Conservation (phyloP, 1,140 invertebrate species). For the Ganaspis sp. region DNA sequence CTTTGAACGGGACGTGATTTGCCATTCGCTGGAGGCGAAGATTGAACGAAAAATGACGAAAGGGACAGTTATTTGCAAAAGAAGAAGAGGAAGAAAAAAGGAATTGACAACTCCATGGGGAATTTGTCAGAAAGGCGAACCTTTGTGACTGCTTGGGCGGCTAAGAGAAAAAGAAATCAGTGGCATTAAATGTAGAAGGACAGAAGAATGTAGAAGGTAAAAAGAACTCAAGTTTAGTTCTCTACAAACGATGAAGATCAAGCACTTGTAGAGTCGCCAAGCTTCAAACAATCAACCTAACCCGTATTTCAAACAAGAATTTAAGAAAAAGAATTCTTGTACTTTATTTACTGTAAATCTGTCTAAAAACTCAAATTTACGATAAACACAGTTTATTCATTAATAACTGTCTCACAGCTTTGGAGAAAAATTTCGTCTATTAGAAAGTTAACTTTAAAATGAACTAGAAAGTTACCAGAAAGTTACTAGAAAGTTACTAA, state of each 20-base stretch:
- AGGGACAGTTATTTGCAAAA: constrained; percentile 25
- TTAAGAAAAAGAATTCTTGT: not conserved
- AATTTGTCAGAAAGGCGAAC: constrained; percentile 18
- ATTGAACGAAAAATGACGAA: constrained; percentile 15
- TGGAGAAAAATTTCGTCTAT: no score
- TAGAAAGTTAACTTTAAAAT: no score
- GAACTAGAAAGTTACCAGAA: no score
- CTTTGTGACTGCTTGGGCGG: constrained; percentile 19
- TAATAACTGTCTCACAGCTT: no score
- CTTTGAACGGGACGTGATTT: constrained; percentile 28
- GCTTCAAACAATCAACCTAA: not conserved
- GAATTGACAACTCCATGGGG: constrained; percentile 22
- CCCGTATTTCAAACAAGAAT: not conserved
- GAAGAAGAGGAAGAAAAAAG: not conserved
- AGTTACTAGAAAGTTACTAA: no score
- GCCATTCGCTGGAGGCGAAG: constrained; percentile 18
- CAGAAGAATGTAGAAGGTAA: not conserved
- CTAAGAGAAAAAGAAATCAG: constrained; percentile 19
- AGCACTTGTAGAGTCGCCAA: not conserved
- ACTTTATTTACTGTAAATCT: no score
- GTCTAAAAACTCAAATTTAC: no score
- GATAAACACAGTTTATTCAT: no score
- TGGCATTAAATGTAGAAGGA: constrained; percentile 12
- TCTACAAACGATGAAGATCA: constrained; percentile 1
- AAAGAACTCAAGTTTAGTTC: not conserved